Evolutionary conservation across 2,888 invertebrate species (phyloP), one percentile per base, ranked within the genome.

Genomic region (Drepanosiphum platanoidis): DNA sequence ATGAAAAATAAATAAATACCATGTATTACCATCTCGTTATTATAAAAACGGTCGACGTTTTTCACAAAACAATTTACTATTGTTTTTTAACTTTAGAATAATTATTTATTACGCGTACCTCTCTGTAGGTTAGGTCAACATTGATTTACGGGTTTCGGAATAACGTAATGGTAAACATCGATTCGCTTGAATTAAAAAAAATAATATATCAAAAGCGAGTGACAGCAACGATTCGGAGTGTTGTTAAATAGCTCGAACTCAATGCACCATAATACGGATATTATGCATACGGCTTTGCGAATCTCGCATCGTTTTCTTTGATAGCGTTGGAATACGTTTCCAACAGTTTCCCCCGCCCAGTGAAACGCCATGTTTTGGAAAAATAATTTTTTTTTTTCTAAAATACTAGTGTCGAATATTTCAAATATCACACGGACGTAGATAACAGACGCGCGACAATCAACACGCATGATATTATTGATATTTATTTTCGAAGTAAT

Each of bases 241-340:
- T 74, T 9, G 74, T 52, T 32, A 52, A 52, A 74, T 74, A 46
- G 46, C 22, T 52, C 32, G 30, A 13, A 52, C 32, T 32, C 22
- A 52, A 74, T 74, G 72, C 22, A 52, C 46, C 46, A 22, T 74
- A 22, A n/a, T n/a, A n/a, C n/a, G n/a, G n/a, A n/a, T n/a, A n/a
- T n/a, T n/a, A n/a, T n/a, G n/a, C 18, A 71, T 39, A n/a, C 27
- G 27, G 27, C 36, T 18, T 15, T 52, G 52, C 1, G 18, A 22
- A 52, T 15, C 39, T 2, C 27, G 7, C 42, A 42, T 71, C n/a
- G n/a, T n/a, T n/a, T 18, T 27, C 39, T 5, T 71, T 27, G 36
- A 39, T 39, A 71, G 8, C 52, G n/a, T n/a, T n/a, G 52, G 52
- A 18, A 22, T 52, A 52, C 39, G 39, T 39, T 7, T 9, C 4